phyloP scores from a whole-genome alignment of 2,797 vertebrate genomes.

The Australoheros facetus region DNA sequence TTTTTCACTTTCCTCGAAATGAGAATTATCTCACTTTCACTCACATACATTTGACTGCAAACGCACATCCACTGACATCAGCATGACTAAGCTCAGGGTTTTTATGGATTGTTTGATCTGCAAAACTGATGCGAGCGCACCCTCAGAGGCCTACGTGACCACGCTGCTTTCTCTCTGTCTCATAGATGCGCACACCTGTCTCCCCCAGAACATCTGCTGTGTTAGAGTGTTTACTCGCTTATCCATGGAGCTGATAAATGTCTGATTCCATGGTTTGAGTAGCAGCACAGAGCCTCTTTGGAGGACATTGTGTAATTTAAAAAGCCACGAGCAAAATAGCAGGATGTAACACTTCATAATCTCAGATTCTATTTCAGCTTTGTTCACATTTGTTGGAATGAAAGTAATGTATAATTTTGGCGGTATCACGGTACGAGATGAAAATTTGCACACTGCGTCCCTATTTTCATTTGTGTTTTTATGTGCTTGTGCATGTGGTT shows the following conservation, averaged over 20 bases:
- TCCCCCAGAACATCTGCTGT: background rate
- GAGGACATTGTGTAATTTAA: slow-evolving; percentile 22
- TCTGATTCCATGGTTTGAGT: slow-evolving; percentile 17
- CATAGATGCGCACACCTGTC: background rate
- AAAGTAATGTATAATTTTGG: slow-evolving; percentile 25
- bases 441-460: background rate
- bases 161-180: background rate
- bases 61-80: background rate
- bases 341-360: slow-evolving; percentile 33
- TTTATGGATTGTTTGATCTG: slow-evolving; percentile 38
- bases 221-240: slow-evolving; percentile 2
- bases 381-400: slow-evolving; percentile 30
- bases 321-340: slow-evolving; percentile 15
- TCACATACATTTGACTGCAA: background rate
- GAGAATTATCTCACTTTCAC: slow-evolving; percentile 18
- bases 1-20: slow-evolving; percentile 17
- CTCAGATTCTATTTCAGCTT: slow-evolving; percentile 21
- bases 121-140: slow-evolving; percentile 10
- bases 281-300: slow-evolving; percentile 7
- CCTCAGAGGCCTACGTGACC: background rate
- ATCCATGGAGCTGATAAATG: background rate
- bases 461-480: background rate
- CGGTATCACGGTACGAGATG: background rate
- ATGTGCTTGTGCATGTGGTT: background rate
- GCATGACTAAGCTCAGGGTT: slow-evolving; percentile 10